Evolutionary conservation across 2,888 invertebrate genomes (phyloP), one percentile per base, ranked within the genome.

Genomic region (Scaptomyza caliginosa): DNA sequence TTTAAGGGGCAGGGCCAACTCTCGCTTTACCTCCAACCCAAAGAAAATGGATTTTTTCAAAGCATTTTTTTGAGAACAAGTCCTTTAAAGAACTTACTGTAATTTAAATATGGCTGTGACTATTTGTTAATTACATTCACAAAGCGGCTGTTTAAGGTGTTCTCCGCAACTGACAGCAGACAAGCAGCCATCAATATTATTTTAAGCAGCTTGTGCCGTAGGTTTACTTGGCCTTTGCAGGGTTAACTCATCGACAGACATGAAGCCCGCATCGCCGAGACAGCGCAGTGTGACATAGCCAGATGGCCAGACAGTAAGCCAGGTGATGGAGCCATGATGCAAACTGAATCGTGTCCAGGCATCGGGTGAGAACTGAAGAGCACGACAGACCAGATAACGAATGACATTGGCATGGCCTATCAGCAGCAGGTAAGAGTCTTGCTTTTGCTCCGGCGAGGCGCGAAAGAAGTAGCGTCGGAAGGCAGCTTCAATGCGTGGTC

Each of bases 361-460:
- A 91, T 99, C 99, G 0, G 98, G 96, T 0, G 99, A 98, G 88
- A 99, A 96, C 91, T 99, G 99, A 46, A 99, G 92, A 0, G 98
- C 98, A 89, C 99, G 94, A 93, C 97, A 97, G 23, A 96, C 94
- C 89, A 97, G 96, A 92, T 97, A 99, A 39, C 98, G 93, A 84
- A 99, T 99, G 21, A 99, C 99, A 92, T 99, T 99, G 2, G 97
- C 98, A 91, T 99, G 99, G 77, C 99, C 99, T 2, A 99, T 97
- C 50, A 99, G 92, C 39, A 99, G 90, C 34, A 98, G 97, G 90
- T 96, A 97, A 0, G 95, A 94, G 90, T 98, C 98, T 17, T 94
- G 92, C 8, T 93, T 93, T 91, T 99, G 98, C 0, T 93, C 92
- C 0, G 95, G 94, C 21, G 95, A 93, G 4, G 99, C 98, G 40